phyloP scores from a whole-genome alignment of 2,888 invertebrate species.

The Sipha maydis region DNA sequence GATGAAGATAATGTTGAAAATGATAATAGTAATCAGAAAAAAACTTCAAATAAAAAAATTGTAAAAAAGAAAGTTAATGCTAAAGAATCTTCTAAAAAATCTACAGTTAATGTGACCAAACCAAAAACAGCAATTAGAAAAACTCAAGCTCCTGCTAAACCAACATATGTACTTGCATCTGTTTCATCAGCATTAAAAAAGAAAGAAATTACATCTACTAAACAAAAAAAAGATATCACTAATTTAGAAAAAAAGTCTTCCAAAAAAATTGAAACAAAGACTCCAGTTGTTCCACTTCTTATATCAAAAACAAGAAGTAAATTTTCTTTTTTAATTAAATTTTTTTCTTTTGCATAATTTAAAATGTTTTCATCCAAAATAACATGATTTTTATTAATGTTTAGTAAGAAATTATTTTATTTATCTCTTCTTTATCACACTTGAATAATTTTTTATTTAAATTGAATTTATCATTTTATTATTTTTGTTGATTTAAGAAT shows the following conservation, averaged over 20 bases:
- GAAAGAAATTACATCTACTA: slow-evolving; percentile 55
- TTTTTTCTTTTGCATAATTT: neutral
- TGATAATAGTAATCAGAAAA: slow-evolving; percentile 60
- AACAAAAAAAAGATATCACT: slow-evolving; percentile 61
- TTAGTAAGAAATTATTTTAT: neutral
- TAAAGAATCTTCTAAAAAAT: slow-evolving; percentile 62
- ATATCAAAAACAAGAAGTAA: slow-evolving; percentile 65
- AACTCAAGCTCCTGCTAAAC: slow-evolving; percentile 39
- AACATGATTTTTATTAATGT: neutral
- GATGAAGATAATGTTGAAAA: slow-evolving; percentile 52
- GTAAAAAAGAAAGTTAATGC: slow-evolving; percentile 41
- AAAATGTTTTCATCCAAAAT: neutral
- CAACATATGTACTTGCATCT: slow-evolving; percentile 62
- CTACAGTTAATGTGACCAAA: slow-evolving; percentile 44
- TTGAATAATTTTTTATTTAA: neutral
- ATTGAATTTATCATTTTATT: neutral
- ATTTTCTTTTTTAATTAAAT: slow-evolving; percentile 22
- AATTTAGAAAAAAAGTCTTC: slow-evolving; percentile 59
- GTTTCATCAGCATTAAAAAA: slow-evolving; percentile 62
- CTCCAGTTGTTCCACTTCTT: slow-evolving; percentile 57
- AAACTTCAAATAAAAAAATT: slow-evolving; percentile 61
- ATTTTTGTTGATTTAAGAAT: neutral
- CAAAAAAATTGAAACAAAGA: slow-evolving; percentile 63
- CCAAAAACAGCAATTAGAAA: slow-evolving; percentile 63
- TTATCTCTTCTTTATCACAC: neutral